Base-by-base conservation (phyloP, 2,888 invertebrate species). In the Morpho helenor region DNA sequence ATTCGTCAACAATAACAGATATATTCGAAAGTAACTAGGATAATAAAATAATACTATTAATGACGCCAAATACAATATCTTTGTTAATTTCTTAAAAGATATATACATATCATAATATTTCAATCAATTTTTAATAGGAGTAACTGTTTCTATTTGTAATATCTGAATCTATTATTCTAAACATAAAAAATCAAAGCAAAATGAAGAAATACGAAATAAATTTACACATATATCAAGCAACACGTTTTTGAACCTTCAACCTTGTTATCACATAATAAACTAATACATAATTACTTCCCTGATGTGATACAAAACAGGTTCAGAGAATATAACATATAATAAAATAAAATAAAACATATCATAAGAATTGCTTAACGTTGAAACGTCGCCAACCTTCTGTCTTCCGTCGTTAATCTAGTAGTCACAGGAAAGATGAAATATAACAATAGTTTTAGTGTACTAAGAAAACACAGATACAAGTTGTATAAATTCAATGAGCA, bases 381-480 rank as follows among this genome's bases (percentile, higher is more conserved):
- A 79, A 67, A 66, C 59, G 31, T 54, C 68, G 86, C 87, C 86
- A 85, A 84, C 62, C 57, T 47, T 45, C 58, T 63, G 84, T 74
- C 85, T 83, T 84, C 84, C 83, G 70, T 68, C 64, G 71, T 72
- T 69, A 69, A 62, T 69, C 64, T 73, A 70, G 72, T 74, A 82
- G 84, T 84, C 82, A 77, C 77, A 74, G 66, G 74, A 81, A 76
- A 74, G 44, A 45, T 31, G 44, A 10, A 31, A 31, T 31, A 31
- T 5, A 31, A 31, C 31, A 31, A 31, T 31, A 31, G 5, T 5
- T 5, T 31, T 31, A 5, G 2, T 31, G 31, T 31, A 31, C 31
- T 31, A 31, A 16, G 16, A 16, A 16, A 16, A 16, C 16, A 16
- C 16, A 16, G 16, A 16, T 16, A 1, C 16, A 16, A 16, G 16